Percentiles rank a stretch among this genome's conserved stretches.
Evolutionary conservation across 2,888 invertebrate species (phyloP).

Genomic region (Aproaerema taeniolella): DNA sequence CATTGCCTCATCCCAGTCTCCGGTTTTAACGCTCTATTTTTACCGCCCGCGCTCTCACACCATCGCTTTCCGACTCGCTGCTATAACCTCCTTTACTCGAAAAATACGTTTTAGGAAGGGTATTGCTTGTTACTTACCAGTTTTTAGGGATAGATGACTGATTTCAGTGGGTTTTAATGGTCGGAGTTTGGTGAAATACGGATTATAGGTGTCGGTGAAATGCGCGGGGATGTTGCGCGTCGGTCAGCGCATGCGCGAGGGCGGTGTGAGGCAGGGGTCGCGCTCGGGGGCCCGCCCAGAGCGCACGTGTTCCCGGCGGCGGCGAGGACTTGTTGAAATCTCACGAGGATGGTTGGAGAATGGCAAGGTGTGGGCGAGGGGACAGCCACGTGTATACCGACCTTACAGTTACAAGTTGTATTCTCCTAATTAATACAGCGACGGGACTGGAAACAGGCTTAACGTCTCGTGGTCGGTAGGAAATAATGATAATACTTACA

Average conservation of each 20-base stretch:
- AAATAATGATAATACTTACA: too few species aligned
- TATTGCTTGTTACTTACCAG: conserved; percentile 64
- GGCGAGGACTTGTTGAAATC: conserved; percentile 9
- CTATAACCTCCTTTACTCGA: conserved; percentile 20
- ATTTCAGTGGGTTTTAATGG: conserved; percentile 62
- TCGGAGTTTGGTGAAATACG: conserved; percentile 53
- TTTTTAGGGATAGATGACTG: conserved; percentile 31
- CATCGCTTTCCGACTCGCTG: conserved; percentile 40
- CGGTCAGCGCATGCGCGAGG: conserved; percentile 20
- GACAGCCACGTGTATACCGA: too few species aligned
- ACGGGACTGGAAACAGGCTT: too few species aligned
- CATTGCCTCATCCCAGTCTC: conserved; percentile 72
- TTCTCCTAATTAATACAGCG: too few species aligned
- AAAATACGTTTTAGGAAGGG: too few species aligned
- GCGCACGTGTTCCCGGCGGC: conserved; percentile 2
- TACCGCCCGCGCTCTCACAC: conserved; percentile 69
- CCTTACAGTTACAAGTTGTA: too few species aligned
- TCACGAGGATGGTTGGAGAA: conserved; percentile 11
- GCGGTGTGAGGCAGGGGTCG: conserved; percentile 5
- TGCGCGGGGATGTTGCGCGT: conserved; percentile 58
- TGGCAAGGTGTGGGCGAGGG: conserved; percentile 15
- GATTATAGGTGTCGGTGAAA: conserved; percentile 37
- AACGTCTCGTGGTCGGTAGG: too few species aligned
- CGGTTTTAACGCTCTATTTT: conserved; percentile 69
- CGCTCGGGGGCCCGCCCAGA: not conserved